A percentile compares a stretch with the other conserved stretches of the same genome.
Evolutionary conservation across 2,888 invertebrate genomes (phyloP).

Genomic region (Celastrina argiolus): DNA sequence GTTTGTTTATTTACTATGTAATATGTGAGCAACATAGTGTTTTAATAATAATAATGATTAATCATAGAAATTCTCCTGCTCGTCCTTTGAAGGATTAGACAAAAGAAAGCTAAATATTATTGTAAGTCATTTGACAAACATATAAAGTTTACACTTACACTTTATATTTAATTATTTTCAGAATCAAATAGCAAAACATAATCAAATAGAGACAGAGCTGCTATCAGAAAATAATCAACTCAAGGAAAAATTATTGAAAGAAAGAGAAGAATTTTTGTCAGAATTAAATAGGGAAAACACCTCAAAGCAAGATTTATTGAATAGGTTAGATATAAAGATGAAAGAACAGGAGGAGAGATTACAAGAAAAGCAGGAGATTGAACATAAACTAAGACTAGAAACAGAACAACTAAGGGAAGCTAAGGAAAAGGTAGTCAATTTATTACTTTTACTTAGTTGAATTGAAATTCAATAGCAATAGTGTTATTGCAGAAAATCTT

Average conservation of each 20-base stretch:
- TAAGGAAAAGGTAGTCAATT: constrained; percentile 60
- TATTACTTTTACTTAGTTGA: background rate
- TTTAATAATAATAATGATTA: no score
- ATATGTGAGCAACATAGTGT: no score
- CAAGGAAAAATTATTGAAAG: constrained; percentile 65
- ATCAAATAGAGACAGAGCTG: constrained; percentile 60
- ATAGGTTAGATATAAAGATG: constrained; percentile 68
- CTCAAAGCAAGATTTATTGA: constrained; percentile 72
- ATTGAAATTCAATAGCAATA: background rate
- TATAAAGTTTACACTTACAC: no score
- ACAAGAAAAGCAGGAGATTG: constrained; percentile 60
- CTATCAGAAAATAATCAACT: constrained; percentile 66
- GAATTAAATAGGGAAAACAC: constrained; percentile 68
- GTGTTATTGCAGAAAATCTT: no score
- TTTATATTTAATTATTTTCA: constrained; percentile 36
- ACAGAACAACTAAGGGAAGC: constrained; percentile 60
- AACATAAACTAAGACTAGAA: constrained; percentile 55
- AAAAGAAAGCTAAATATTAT: no score
- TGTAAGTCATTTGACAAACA: no score
- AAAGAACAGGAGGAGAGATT: constrained; percentile 67
- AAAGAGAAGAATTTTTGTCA: constrained; percentile 69
- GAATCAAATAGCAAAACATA: constrained; percentile 63
- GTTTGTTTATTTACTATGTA: no score
- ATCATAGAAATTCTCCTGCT: no score
- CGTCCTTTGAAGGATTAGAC: no score